Conservation (phyloP, 2,113 vertebrate genomes). For the Peromyscus maniculatus region DNA sequence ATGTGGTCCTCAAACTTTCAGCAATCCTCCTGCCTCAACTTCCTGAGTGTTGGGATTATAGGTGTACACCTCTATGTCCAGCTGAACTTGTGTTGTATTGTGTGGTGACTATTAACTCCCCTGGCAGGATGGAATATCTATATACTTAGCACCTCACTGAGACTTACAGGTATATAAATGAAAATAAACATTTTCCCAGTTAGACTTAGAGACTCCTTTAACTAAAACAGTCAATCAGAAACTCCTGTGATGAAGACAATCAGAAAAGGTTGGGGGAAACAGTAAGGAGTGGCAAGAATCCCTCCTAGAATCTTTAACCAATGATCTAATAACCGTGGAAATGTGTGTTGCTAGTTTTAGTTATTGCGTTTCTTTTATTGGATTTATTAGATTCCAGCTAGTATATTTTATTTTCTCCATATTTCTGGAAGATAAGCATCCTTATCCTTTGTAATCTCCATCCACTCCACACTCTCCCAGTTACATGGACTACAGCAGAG, state of each 20-base stretch:
- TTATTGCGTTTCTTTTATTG: not conserved
- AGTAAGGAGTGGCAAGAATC: not conserved
- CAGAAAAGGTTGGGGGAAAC: not conserved
- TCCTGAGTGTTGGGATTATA: not conserved
- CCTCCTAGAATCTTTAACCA: slow-evolving; percentile 4
- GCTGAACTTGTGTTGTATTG: not conserved
- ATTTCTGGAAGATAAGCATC: slow-evolving; percentile 47
- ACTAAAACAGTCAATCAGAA: not conserved
- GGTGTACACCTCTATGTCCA: not conserved
- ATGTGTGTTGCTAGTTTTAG: not conserved
- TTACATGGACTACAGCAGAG: not conserved
- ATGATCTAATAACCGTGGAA: not conserved
- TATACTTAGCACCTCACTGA: slow-evolving; percentile 2
- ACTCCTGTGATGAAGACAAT: slow-evolving; percentile 5
- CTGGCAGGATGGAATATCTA: not conserved
- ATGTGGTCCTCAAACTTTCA: not conserved
- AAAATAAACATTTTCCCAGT: slow-evolving; percentile 27
- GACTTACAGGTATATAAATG: not conserved
- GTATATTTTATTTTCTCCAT: not conserved
- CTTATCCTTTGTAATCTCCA: not conserved
- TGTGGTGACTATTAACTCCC: not conserved
- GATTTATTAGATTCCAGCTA: not conserved
- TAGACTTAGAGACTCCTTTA: not conserved
- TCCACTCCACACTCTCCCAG: not conserved
- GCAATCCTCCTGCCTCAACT: not conserved